Conservation (phyloP, 2,113 vertebrate species). For the Perccottus glenii region DNA sequence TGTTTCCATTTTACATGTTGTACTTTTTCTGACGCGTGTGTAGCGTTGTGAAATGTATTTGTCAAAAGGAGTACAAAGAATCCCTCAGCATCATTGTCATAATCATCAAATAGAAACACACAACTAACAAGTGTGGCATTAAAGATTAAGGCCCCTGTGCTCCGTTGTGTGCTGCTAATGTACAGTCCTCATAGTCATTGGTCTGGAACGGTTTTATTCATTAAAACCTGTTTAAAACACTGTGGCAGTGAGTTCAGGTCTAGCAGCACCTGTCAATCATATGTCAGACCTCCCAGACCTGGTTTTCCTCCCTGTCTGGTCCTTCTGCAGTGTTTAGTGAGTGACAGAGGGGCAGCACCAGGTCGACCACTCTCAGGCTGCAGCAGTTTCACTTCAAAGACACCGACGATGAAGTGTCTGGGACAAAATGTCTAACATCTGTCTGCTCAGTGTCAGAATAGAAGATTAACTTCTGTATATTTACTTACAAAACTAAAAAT, state of each 20-base stretch:
- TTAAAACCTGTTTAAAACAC: not conserved
- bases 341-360: not conserved
- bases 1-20: too few species aligned
- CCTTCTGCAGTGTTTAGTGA: not conserved
- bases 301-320: not conserved
- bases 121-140: too few species aligned
- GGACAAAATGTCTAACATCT: not conserved
- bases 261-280: constrained; percentile 7
- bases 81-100: too few species aligned
- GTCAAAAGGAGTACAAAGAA: too few species aligned
- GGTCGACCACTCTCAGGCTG: not conserved
- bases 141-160: too few species aligned
- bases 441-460: not conserved
- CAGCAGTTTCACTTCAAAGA: not conserved
- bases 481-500: too few species aligned
- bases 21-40: too few species aligned
- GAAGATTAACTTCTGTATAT: too few species aligned
- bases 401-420: not conserved
- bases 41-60: too few species aligned
- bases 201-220: not conserved
- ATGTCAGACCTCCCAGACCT: constrained; percentile 6
- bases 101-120: too few species aligned
- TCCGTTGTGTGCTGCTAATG: not conserved
- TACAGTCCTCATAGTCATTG: not conserved
- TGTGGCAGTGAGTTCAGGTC: not conserved